Evolutionary conservation across 2,888 invertebrate genomes (phyloP), one percentile per base, ranked within the genome.

Genomic region (Eupeodes luniger): DNA sequence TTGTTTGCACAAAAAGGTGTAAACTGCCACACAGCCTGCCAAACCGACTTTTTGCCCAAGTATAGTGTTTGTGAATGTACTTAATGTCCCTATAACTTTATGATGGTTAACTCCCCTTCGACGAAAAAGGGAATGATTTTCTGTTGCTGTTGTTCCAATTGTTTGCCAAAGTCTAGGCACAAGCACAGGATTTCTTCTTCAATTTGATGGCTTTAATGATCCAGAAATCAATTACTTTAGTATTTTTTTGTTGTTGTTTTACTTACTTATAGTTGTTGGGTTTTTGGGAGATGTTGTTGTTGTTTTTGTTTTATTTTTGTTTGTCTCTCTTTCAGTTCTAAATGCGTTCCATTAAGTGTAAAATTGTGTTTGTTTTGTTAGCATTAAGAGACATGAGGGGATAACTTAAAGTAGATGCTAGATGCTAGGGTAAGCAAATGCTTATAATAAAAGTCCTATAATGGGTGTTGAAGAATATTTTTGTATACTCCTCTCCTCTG

Each of bases 1-100:
- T 67, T 59, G 78, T 85, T 85, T 85, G 67, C 85, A 78, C 72
- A 78, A 62, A 62, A 62, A 77, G 81, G 85, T 85, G 85, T 81
- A 61, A 74, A 67, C 57, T 82, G 78, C 59, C 61, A 40, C 40
- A 70, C 47, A 36, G 47, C 64, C 57, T 57, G 69, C 51, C 40
- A 44, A 72, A 59, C n/a, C 19, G 19, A 11, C 51, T 66, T 44
- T 16, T 47, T 61, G 59, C 61, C 40, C 49, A 1, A 9, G 6
- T 40, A 9, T 67, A 5, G 40, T 69, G 69, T 67, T 70, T 69
- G 47, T 75, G 16, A n/a, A 61, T 57, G 12, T 66, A 47, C 40
- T 70, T 70, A 70, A 67, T 51, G 34, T 59, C 36, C 57, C 19
- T 49, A 34, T 61, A 40, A 11, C 47, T n/a, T 36, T 49, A n/a